Percentiles rank a stretch among this genome's conserved stretches.
phyloP scores from a whole-genome alignment of 2,797 vertebrate genomes.

The Protosalanx chinensis region DNA sequence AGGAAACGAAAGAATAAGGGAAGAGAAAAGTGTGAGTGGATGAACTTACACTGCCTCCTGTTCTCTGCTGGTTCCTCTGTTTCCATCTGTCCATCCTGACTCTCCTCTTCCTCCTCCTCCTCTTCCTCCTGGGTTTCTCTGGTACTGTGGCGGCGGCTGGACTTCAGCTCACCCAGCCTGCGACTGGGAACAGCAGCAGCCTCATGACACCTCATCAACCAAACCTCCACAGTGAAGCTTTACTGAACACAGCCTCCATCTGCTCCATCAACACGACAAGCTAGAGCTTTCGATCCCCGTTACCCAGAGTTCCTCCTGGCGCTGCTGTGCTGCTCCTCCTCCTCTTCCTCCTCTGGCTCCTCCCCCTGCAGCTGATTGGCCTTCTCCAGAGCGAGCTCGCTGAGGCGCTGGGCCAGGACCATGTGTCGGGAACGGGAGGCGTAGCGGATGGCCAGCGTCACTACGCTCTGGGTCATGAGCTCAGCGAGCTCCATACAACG shows the following conservation, averaged over 20 bases:
- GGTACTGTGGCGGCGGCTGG: slow-evolving; percentile 31
- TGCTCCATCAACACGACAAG: neutral
- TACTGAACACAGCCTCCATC: neutral
- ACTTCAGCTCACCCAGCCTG: slow-evolving; percentile 54
- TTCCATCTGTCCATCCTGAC: slow-evolving; percentile 50
- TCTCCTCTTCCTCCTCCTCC: slow-evolving; percentile 59
- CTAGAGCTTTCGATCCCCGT: slow-evolving; percentile 14
- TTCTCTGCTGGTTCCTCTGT: slow-evolving; percentile 62
- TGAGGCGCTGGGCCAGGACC: slow-evolving; percentile 85
- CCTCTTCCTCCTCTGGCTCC: slow-evolving; percentile 59
- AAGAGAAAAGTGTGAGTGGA: neutral
- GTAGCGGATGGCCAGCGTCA: slow-evolving; percentile 89
- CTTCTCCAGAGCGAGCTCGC: slow-evolving; percentile 84
- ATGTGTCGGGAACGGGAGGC: slow-evolving; percentile 86
- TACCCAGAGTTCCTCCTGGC: slow-evolving; percentile 70
- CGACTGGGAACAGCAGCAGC: slow-evolving; percentile 50
- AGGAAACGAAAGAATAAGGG: neutral
- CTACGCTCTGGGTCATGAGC: slow-evolving; percentile 86
- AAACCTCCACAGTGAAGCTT: neutral
- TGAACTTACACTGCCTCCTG: slow-evolving; percentile 66
- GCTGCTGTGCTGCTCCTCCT: slow-evolving; percentile 69
- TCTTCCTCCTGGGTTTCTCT: slow-evolving; percentile 42
- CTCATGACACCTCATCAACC: neutral
- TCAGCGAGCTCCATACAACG: slow-evolving; percentile 90
- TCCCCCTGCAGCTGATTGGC: slow-evolving; percentile 68